Percentiles rank a stretch among this genome's conserved stretches.
Conservation (phyloP, 2,797 vertebrate species). For the Triplophysa bombifrons region DNA sequence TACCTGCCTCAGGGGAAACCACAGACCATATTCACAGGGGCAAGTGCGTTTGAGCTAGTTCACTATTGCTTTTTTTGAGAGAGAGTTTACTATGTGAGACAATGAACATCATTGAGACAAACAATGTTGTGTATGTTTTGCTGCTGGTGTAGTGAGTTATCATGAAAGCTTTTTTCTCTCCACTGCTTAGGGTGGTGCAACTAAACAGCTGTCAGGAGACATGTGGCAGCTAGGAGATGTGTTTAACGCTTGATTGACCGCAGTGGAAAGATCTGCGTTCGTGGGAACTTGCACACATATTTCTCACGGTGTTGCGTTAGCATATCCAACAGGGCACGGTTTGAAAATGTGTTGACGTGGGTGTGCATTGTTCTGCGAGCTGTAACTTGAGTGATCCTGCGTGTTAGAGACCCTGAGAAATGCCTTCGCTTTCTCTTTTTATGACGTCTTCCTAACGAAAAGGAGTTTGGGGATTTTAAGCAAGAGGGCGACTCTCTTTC, state of each 20-base stretch:
- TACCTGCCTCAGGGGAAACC: neutral
- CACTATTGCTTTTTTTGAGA: neutral
- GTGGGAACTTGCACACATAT: neutral
- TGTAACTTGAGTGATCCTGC: slow-evolving; percentile 3
- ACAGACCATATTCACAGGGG: neutral
- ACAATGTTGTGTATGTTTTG: neutral
- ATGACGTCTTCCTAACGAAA: neutral
- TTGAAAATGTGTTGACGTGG: slow-evolving; percentile 5
- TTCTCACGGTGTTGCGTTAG: slow-evolving; percentile 15
- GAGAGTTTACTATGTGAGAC: neutral
- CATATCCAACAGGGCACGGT: neutral
- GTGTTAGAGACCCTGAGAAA: neutral
- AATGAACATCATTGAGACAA: neutral
- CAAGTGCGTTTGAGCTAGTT: neutral
- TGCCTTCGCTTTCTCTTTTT: neutral
- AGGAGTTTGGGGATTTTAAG: neutral
- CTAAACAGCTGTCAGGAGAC: slow-evolving; percentile 49
- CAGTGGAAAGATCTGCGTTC: slow-evolving; percentile 8
- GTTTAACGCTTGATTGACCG: slow-evolving; percentile 19
- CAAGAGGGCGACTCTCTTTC: neutral
- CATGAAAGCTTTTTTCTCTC: slow-evolving; percentile 13
- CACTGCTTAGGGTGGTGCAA: neutral
- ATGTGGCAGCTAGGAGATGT: slow-evolving; percentile 29
- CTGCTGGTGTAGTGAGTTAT: neutral
- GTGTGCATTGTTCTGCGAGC: slow-evolving; percentile 16